Percentiles rank a stretch among this genome's conserved stretches.
These are phyloP conservation scores for Catagonus wagneri DNA, from an alignment of 2,113 vertebrate genomes.

Conservation along the genomic window DNA sequence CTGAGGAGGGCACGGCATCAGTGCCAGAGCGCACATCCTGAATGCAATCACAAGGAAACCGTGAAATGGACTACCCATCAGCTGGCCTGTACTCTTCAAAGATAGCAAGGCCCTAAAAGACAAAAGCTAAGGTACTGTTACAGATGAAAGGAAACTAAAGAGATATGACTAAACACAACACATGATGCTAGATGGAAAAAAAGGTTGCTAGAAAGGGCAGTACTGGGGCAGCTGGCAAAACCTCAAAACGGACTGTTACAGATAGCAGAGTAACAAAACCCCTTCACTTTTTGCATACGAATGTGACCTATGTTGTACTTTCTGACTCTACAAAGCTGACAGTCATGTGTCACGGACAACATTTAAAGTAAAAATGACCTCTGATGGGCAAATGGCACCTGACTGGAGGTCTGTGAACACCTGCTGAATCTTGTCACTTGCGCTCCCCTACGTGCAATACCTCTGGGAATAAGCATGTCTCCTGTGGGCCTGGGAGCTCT, in stretches of 20 bases:
- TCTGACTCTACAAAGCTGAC: not conserved
- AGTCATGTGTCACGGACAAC: not conserved
- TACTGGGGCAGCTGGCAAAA: not conserved
- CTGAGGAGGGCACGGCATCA: not conserved
- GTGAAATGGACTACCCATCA: not conserved
- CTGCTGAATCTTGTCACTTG: not conserved
- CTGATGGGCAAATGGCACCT: not conserved
- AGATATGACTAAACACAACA: not conserved
- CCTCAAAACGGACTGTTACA: not conserved
- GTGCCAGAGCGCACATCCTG: not conserved
- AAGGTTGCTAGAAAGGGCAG: not conserved
- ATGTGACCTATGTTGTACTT: not conserved
- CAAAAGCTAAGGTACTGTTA: not conserved
- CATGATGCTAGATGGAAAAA: not conserved
- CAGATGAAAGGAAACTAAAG: not conserved
- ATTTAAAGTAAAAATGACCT: not conserved
- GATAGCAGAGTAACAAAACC: not conserved
- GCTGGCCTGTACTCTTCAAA: not conserved
- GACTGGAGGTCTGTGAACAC: not conserved
- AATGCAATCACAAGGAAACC: not conserved
- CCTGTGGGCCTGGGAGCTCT: not conserved
- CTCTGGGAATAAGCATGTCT: not conserved
- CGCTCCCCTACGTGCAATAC: too few species aligned
- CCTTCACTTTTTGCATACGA: not conserved
- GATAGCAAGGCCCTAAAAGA: not conserved